These are phyloP conservation scores for Crypturellus undulatus DNA, from an alignment of 2,113 vertebrate genomes.

Conservation along the genomic window DNA sequence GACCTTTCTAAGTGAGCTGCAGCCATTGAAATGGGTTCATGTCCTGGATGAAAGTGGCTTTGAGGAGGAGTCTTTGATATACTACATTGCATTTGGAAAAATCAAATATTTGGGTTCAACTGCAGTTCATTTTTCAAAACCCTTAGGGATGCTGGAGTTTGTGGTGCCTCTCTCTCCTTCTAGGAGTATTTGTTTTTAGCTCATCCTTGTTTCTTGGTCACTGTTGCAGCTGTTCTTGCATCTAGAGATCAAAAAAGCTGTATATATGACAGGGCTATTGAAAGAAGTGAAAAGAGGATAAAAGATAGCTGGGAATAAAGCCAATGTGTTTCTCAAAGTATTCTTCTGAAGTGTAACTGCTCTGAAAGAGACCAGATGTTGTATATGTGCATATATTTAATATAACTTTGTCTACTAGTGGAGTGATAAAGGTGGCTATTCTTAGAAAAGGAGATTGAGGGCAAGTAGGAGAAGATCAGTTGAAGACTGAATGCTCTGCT, in stretches of 20 bases:
- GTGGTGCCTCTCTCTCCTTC: conserved; percentile 44
- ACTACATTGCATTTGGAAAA: conserved; percentile 17
- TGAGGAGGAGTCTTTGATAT: background rate
- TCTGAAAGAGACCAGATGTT: conserved; percentile 54
- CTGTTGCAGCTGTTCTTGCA: conserved; percentile 37
- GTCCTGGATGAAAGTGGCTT: background rate
- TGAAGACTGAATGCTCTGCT: background rate
- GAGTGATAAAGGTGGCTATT: conserved; percentile 1
- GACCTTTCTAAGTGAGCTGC: background rate
- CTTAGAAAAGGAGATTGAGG: background rate
- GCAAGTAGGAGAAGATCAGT: background rate
- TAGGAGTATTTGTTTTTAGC: conserved; percentile 15
- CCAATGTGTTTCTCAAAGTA: conserved; percentile 44
- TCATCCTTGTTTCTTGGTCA: conserved; percentile 38
- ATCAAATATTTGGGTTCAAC: conserved; percentile 71
- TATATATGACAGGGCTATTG: conserved; percentile 16
- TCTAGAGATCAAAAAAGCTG: conserved; percentile 65
- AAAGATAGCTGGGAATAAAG: conserved; percentile 69
- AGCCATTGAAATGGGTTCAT: background rate
- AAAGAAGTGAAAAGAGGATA: conserved; percentile 47
- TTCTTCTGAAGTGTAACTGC: conserved; percentile 43
- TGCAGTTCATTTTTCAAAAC: conserved; percentile 64
- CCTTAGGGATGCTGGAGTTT: background rate
- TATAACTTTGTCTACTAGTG: conserved; percentile 2
- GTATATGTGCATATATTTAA: background rate